These are phyloP conservation scores for Phataginus tricuspis DNA, from an alignment of 2,797 vertebrate species.

Conservation along the genomic window DNA sequence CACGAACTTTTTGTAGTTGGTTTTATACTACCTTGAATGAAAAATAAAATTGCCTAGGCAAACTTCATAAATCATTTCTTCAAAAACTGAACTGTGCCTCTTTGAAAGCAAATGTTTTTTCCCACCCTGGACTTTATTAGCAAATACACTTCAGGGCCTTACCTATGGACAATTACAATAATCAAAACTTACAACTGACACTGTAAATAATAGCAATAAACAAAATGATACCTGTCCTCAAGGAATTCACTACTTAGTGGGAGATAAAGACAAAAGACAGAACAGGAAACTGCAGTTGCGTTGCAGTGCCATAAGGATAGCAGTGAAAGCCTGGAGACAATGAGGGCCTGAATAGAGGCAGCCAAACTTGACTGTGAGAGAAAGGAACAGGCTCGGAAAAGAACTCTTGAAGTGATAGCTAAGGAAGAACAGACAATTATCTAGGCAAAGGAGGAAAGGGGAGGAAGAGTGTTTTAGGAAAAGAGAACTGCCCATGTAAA, in stretches of 20 bases:
- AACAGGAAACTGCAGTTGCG: background rate
- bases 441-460: background rate
- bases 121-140: background rate
- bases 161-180: background rate
- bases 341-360: background rate
- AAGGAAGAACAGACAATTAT: background rate
- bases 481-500: background rate
- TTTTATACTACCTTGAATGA: conserved; percentile 24
- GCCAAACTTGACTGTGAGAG: background rate
- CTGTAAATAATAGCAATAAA: background rate
- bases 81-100: background rate
- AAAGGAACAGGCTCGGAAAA: background rate
- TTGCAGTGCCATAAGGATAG: background rate
- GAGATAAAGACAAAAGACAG: background rate
- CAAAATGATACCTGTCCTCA: background rate
- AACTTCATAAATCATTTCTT: conserved; percentile 41
- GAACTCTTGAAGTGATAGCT: background rate
- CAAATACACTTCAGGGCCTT: background rate
- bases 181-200: background rate
- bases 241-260: background rate
- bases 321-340: background rate
- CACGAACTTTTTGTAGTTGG: background rate
- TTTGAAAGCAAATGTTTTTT: conserved; percentile 40
- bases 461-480: background rate
- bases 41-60: conserved; percentile 27